Percentiles rank a stretch among this genome's conserved stretches.
Conservation (phyloP, 1,140 invertebrate species). For the Hycleus cichorii region DNA sequence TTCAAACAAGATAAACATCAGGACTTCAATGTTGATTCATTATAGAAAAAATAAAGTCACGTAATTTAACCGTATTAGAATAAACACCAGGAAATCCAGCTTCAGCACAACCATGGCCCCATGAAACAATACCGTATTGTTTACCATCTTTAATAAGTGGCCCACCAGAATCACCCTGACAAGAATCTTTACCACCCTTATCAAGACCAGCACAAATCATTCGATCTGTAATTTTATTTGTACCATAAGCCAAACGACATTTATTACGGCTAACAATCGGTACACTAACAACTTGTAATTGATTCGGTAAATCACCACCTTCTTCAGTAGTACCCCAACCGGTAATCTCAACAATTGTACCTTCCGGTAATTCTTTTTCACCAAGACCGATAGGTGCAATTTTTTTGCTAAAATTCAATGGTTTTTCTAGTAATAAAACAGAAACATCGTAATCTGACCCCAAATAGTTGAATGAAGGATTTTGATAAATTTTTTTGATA, state of each 20-base stretch:
- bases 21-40: too few species aligned
- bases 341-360: background rate
- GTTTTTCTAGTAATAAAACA: background rate
- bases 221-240: background rate
- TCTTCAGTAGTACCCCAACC: background rate
- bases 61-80: constrained; percentile 32
- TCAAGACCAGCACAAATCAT: constrained; percentile 6
- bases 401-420: background rate
- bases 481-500: constrained; percentile 32
- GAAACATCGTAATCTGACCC: constrained; percentile 23
- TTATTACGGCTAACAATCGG: background rate
- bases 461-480: constrained; percentile 38
- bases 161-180: constrained; percentile 45
- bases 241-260: background rate
- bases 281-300: background rate
- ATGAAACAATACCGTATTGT: constrained; percentile 49
- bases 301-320: background rate
- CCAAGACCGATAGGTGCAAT: background rate
- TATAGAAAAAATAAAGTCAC: background rate
- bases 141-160: constrained; percentile 38
- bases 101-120: constrained; percentile 49
- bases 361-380: background rate
- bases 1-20: too few species aligned
- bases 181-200: constrained; percentile 1
- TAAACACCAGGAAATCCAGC: constrained; percentile 51